A percentile compares a stretch with the other conserved stretches of the same genome.
Conservation (phyloP, 2,888 invertebrate genomes). For the Quadriops clusia region DNA sequence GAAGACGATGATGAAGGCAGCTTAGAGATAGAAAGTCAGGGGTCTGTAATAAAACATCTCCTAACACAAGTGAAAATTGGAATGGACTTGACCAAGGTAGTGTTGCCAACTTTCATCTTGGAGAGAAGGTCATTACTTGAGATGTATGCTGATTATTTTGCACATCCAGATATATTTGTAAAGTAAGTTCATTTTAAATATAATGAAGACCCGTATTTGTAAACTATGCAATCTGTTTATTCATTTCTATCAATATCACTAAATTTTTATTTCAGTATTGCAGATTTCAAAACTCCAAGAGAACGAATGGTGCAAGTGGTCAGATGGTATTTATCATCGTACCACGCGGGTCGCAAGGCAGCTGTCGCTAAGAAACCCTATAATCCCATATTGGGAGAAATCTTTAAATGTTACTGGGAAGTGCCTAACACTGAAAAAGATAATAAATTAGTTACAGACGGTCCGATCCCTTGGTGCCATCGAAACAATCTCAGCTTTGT, state of each 20-base stretch:
- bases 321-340: conserved; percentile 95
- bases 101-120: conserved; percentile 95
- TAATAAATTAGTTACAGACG: conserved; percentile 40
- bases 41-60: conserved; percentile 92
- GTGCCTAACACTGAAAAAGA: conserved; percentile 32
- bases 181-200: conserved; percentile 44
- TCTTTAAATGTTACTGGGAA: conserved; percentile 83
- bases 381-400: conserved; percentile 95
- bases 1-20: conserved; percentile 85
- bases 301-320: conserved; percentile 92
- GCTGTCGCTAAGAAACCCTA: conserved; percentile 98
- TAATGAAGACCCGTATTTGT: background rate
- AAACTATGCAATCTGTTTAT: background rate
- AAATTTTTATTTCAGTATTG: conserved; percentile 57
- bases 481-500: conserved; percentile 84
- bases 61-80: conserved; percentile 97
- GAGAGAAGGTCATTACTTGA: conserved; percentile 94
- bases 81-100: conserved; percentile 99
- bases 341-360: conserved; percentile 95
- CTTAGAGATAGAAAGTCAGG: conserved; percentile 91
- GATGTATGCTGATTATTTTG: conserved; percentile 99
- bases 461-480: conserved; percentile 85
- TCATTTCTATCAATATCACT: too few relatives aligned
- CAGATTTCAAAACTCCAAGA: conserved; percentile 71
- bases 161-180: conserved; percentile 94